Base-by-base conservation (phyloP, 2,888 invertebrate genomes). In the Lithophane semibrunnea region DNA sequence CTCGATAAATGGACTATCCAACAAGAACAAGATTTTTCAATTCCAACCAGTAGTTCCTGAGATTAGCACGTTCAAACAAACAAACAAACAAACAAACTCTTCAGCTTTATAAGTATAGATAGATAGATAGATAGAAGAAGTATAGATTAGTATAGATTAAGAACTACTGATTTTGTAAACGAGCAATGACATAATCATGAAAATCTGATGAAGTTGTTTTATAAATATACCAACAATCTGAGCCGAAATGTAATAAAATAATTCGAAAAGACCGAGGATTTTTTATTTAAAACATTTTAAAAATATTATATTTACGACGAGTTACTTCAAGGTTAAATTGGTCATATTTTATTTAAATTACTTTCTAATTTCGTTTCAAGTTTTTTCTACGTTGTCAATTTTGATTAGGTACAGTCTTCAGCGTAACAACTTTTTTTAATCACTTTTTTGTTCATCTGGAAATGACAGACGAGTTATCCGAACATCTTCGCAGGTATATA, bases 321-420 rank as follows among this genome's bases (percentile, higher is more conserved):
- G 75, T 83, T 76, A 77, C 85, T 86, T 80, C 79, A 65, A 84
- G 89, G 88, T 90, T 89, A 88, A 90, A 90, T 91, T 91, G 88
- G 82, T 88, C 88, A 82, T 88, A 82, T 88, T 88, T 89, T 88
- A 87, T 87, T 86, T 85, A 87, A 90, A 91, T 90, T 86, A 89
- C 88, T 88, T 91, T 88, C 68, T 79, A 81, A 88, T 76, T 83
- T 85, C 75, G 79, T 89, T 88, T 87, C 82, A 86, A 86, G 74
- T 76, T 85, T 80, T 81, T 72, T 69, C 29, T 42, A n/a, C 70
- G 68, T 77, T 80, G 78, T 65, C 80, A 77, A 79, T 88, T 82
- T 87, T 79, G 75, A 79, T 70, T 64, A 29, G 29, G 29, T 29
- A 68, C 64, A 84, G 60, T 71, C 69, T 75, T 78, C 60, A 65